Conservation (phyloP, 2,888 invertebrate genomes). For the Tetanocera ferruginea region DNA sequence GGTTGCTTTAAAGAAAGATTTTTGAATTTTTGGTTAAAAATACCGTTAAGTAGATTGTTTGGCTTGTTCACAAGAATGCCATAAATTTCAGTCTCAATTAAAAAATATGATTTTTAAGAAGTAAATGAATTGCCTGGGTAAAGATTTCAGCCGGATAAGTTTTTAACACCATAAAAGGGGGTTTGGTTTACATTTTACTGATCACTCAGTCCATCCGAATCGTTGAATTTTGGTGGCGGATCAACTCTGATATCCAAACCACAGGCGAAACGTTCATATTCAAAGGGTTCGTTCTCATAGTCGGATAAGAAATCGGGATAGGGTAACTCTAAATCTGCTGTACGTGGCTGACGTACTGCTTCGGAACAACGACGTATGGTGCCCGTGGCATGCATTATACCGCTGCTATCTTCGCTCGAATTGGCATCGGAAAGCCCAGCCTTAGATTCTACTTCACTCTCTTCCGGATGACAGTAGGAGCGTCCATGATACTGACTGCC, state of each 20-base stretch:
- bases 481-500: conserved; percentile 56
- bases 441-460: conserved; percentile 66
- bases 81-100: conserved; percentile 65
- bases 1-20: neutral
- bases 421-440: conserved; percentile 68
- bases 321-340: conserved; percentile 72
- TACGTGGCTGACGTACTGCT: conserved; percentile 25
- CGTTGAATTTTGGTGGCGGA: conserved; percentile 84
- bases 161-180: neutral
- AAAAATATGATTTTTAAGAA: conserved; percentile 54
- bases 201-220: conserved; percentile 75
- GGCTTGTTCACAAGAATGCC: neutral
- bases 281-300: conserved; percentile 72
- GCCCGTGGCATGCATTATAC: conserved; percentile 55
- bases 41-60: neutral
- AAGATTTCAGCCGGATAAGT: neutral
- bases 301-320: conserved; percentile 70
- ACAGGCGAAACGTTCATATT: conserved; percentile 78
- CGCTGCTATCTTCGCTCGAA: conserved; percentile 68
- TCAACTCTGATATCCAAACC: conserved; percentile 83
- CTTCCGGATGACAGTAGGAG: conserved; percentile 62
- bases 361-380: conserved; percentile 57
- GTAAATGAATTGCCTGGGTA: neutral
- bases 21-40: neutral
- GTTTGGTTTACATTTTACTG: conserved; percentile 51